Base-by-base conservation (phyloP, 2,888 invertebrate genomes). In the Torymus aiolomorphi region DNA sequence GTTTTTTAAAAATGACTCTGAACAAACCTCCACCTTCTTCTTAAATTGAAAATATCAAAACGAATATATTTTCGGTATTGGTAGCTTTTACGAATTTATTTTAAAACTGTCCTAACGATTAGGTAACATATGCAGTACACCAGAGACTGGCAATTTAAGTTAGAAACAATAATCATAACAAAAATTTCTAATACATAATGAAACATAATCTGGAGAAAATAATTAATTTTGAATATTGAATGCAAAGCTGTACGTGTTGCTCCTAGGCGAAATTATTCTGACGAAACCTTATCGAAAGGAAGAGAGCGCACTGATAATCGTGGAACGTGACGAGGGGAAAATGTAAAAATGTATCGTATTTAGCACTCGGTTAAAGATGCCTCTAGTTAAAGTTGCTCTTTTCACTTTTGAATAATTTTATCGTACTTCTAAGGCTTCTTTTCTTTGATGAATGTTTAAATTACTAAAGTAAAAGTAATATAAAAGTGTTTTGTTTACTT, bases 351-450 rank as follows among this genome's bases (percentile, higher is more conserved):
- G 2, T 67, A 66, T 67, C 49, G 61, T 76, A 76, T 76, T 70
- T 49, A 80, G 76, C 54, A 69, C 65, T 59, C 42, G 65, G 73
- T 80, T 77, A 69, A 65, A 74, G 74, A 77, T 80, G 80, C 52
- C 74, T 62, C 65, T 59, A 16, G 59, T 76, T 76, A 52, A 76
- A 80, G 63, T 63, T 69, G 56, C 67, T 69, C 52, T 74, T 65
- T n/a, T 52, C n/a, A 18, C 16, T 4, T 62, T 63, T 42, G 42
- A 62, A 24, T 63, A 74, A 52, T 63, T 14, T 63, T 76, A 75
- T 69, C 16, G 52, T 78, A 31, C 24, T n/a, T 24, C 49, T 24
- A 8, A 16, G 54, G 18, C 49, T n/a, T 54, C 11, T 73, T 52
- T 56, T 51, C 52, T 24, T 20, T 52, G 52, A 59, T 49, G 11